Percentiles rank a stretch among this genome's conserved stretches.
Conservation (phyloP, 2,797 vertebrate species). For the Avahi laniger region DNA sequence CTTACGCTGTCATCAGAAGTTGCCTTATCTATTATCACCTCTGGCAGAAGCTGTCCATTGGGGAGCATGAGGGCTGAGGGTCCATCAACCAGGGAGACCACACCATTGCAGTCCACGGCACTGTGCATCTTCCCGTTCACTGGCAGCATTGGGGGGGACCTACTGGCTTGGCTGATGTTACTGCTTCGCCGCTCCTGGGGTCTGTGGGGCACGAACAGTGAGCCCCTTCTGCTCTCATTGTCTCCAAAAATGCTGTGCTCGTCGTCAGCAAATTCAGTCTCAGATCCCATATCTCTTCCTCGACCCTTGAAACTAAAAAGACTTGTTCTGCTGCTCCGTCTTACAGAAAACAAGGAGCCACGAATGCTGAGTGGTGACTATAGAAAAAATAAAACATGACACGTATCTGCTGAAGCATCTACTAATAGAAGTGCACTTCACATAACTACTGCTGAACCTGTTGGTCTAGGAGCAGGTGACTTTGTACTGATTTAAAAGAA, state of each 20-base stretch:
- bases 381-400: constrained; percentile 76
- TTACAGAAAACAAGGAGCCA: constrained; percentile 91
- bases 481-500: neutral
- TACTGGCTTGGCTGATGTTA: constrained; percentile 91
- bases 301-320: constrained; percentile 92
- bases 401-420: neutral
- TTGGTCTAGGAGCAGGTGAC: neutral
- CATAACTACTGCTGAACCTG: neutral
- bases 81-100: constrained; percentile 91
- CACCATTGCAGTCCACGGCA: constrained; percentile 94
- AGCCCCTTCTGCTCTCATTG: constrained; percentile 89
- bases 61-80: constrained; percentile 90
- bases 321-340: constrained; percentile 93
- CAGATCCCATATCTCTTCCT: constrained; percentile 88
- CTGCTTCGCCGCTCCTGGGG: constrained; percentile 88
- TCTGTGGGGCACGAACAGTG: constrained; percentile 89
- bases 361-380: constrained; percentile 95
- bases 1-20: constrained; percentile 94
- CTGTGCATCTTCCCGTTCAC: constrained; percentile 92
- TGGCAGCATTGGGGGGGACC: constrained; percentile 86
- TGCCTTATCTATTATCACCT: constrained; percentile 93
- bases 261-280: constrained; percentile 96
- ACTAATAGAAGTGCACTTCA: neutral
- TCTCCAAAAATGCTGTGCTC: constrained; percentile 95
- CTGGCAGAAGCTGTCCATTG: constrained; percentile 90